These are phyloP conservation scores for Miltochrista miniata DNA, from an alignment of 2,888 invertebrate species.

Conservation along the genomic window DNA sequence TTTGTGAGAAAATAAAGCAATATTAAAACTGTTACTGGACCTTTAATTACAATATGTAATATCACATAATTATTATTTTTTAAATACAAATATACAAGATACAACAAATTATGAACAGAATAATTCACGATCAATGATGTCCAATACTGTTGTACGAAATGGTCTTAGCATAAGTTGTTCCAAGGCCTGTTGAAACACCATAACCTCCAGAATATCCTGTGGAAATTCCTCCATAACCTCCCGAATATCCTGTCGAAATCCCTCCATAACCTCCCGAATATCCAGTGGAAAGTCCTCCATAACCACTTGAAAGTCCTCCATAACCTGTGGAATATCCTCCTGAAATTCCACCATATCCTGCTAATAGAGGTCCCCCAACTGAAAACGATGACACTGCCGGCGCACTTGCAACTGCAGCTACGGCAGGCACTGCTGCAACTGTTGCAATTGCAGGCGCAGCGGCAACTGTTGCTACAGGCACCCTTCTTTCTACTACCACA, in stretches of 20 bases:
- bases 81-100: constrained; percentile 8
- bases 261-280: constrained; percentile 7
- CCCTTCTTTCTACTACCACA: constrained; percentile 35
- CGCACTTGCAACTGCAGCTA: constrained; percentile 16
- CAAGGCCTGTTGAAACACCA: constrained; percentile 20
- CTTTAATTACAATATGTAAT: background rate
- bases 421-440: constrained; percentile 15
- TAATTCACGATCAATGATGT: constrained; percentile 24
- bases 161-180: constrained; percentile 28
- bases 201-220: constrained; percentile 11
- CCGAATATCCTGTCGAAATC: constrained; percentile 1
- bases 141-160: constrained; percentile 32
- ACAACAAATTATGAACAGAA: constrained; percentile 19
- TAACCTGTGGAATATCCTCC: constrained; percentile 16
- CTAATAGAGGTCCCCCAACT: constrained; percentile 10
- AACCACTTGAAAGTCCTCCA: constrained; percentile 4
- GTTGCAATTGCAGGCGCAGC: constrained; percentile 19
- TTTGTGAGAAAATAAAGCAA: too few relatives aligned
- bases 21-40: background rate
- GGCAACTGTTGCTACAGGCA: constrained; percentile 28
- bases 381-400: constrained; percentile 20
- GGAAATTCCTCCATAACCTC: constrained; percentile 13
- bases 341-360: constrained; percentile 17
- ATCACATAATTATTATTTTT: background rate
- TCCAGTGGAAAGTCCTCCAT: constrained; percentile 9